Percentiles rank a stretch among this genome's conserved stretches.
Conservation (phyloP, 2,113 vertebrate species). For the Sitta europaea region DNA sequence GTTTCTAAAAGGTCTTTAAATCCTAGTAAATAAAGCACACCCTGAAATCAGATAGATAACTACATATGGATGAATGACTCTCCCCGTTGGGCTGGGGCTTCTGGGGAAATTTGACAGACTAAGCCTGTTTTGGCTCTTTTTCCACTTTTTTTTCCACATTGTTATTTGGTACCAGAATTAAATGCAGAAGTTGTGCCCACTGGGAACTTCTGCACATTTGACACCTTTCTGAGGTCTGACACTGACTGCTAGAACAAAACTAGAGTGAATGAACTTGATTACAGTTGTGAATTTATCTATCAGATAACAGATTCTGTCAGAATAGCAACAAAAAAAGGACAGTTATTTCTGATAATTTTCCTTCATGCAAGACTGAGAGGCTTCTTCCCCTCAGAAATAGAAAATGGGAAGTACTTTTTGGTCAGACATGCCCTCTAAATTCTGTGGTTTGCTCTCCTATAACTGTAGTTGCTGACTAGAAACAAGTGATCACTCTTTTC, state of each 20-base stretch:
- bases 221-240: not conserved
- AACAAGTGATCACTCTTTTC: not conserved
- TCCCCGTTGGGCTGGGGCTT: not conserved
- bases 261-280: not conserved
- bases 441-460: not conserved
- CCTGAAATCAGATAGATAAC: not conserved
- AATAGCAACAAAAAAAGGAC: not conserved
- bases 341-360: not conserved
- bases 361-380: not conserved
- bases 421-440: not conserved
- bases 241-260: not conserved
- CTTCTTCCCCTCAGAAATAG: not conserved
- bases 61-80: not conserved
- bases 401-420: constrained; percentile 6
- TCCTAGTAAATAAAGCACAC: not conserved
- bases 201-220: not conserved
- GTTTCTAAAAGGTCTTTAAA: not conserved
- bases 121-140: not conserved
- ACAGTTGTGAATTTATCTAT: not conserved
- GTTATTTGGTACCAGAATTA: not conserved
- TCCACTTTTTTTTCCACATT: rapidly evolving
- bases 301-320: not conserved
- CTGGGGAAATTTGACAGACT: not conserved
- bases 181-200: not conserved
- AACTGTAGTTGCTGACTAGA: not conserved